Evolutionary conservation across 2,888 invertebrate genomes (phyloP).

Genomic region (Trileptium ribeirensis): DNA sequence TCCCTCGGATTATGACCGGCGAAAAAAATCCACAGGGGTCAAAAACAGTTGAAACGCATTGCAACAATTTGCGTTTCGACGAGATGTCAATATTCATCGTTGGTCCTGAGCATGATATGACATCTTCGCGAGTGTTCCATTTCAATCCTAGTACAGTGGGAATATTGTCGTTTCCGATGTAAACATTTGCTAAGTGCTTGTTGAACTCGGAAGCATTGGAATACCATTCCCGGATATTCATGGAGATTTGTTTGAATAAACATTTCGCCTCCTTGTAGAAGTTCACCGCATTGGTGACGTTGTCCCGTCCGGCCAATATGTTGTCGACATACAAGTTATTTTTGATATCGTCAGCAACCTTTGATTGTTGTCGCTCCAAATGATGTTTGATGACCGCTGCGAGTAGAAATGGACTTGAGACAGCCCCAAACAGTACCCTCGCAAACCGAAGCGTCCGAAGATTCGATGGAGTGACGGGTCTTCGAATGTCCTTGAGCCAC

Average conservation of each 20-base stretch:
- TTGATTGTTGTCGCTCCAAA: no score
- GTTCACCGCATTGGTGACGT: constrained; percentile 16
- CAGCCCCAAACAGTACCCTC: no score
- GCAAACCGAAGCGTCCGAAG: no score
- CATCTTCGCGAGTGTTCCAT: constrained; percentile 35
- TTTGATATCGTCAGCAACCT: no score
- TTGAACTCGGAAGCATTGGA: no score
- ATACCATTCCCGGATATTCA: no score
- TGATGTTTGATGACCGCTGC: no score
- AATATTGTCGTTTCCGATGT: background rate
- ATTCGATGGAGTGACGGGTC: no score
- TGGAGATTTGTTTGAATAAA: constrained; percentile 14
- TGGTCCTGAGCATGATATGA: constrained; percentile 21
- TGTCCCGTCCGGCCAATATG: no score
- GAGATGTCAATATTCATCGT: constrained; percentile 17
- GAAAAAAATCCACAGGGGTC: constrained; percentile 36
- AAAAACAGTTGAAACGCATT: constrained; percentile 30
- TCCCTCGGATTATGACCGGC: constrained; percentile 29
- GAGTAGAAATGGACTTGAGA: no score
- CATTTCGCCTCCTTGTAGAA: constrained; percentile 17
- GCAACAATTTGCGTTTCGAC: constrained; percentile 33
- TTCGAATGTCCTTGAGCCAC: no score
- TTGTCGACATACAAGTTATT: no score
- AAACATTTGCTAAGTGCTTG: background rate
- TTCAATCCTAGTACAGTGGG: constrained; percentile 32